Conservation (phyloP, 2,113 vertebrate genomes). For the Arvicanthis niloticus region DNA sequence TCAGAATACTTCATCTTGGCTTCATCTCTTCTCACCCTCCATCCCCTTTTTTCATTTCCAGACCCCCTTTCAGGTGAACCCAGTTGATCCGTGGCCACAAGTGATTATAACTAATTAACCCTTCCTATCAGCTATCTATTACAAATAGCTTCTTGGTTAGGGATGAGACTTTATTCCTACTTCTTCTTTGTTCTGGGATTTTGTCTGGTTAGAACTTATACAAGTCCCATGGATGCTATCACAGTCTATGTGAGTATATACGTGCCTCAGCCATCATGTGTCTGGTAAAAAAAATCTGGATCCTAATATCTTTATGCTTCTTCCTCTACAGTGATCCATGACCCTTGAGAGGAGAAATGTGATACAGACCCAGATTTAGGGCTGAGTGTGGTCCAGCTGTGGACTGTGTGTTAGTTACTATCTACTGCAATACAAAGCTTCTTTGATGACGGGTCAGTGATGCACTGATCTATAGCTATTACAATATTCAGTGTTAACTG, state of each 20-base stretch:
- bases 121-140: not conserved
- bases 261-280: not conserved
- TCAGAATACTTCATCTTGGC: too few relatives aligned
- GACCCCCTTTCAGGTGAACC: too few relatives aligned
- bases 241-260: not conserved
- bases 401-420: not conserved
- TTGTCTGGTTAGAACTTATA: not conserved
- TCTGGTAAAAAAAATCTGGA: not conserved
- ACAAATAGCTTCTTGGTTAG: not conserved
- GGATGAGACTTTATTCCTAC: not conserved
- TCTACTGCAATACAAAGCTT: not conserved
- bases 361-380: too few relatives aligned
- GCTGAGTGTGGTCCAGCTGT: not conserved
- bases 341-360: too few relatives aligned
- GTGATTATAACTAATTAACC: not conserved
- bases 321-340: not conserved
- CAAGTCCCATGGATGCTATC: not conserved
- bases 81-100: too few relatives aligned
- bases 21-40: too few relatives aligned
- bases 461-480: not conserved
- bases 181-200: not conserved
- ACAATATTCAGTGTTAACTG: not conserved
- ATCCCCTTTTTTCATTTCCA: too few relatives aligned
- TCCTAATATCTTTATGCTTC: not conserved
- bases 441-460: not conserved